Evolutionary conservation across 2,797 vertebrate genomes (phyloP).

Genomic region (Natrix natrix): DNA sequence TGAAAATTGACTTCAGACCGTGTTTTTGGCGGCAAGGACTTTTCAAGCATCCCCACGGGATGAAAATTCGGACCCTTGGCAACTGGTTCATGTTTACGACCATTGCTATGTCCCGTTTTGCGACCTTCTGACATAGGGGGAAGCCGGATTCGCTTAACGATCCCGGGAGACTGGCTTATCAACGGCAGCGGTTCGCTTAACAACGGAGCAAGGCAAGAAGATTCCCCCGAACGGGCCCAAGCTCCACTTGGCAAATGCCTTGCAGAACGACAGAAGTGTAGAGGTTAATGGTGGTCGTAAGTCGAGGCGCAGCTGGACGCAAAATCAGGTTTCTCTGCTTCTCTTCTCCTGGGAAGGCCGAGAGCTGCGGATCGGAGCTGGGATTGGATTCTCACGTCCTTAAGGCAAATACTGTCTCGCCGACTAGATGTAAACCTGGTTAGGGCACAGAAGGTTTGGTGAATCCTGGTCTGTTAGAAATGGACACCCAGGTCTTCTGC

Average conservation of each 20-base stretch:
- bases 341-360: background rate
- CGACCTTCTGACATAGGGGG: background rate
- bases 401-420: background rate
- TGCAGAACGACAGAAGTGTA: background rate
- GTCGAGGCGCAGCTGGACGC: background rate
- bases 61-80: too few relatives aligned
- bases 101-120: too few relatives aligned
- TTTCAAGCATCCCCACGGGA: too few relatives aligned
- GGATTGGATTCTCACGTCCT: background rate
- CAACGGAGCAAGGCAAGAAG: background rate
- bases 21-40: background rate
- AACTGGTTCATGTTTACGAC: too few relatives aligned
- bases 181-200: background rate
- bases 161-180: background rate
- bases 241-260: background rate
- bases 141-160: background rate
- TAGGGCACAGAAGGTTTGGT: background rate
- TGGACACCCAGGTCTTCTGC: background rate
- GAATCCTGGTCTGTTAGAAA: background rate
- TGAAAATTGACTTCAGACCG: background rate
- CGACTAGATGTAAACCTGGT: background rate
- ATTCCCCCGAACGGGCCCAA: background rate
- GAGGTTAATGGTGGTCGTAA: background rate
- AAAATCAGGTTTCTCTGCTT: background rate
- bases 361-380: background rate